phyloP scores from a whole-genome alignment of 1,140 invertebrate species.

The Heliconius hewitsoni region DNA sequence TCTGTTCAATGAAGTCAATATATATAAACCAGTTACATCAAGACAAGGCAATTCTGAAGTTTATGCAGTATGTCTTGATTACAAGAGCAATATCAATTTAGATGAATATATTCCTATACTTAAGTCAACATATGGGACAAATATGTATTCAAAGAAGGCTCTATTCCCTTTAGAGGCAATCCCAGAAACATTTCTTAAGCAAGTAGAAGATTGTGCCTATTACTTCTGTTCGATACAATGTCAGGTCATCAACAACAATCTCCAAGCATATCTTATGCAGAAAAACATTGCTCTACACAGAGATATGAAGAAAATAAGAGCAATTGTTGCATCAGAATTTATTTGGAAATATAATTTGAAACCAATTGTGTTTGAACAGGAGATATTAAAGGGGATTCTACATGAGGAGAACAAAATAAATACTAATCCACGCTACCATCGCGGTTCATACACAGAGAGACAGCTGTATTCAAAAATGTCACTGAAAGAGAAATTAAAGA shows the following conservation, averaged over 20 bases:
- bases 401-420: constrained; percentile 75
- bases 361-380: constrained; percentile 64
- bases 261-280: constrained; percentile 82
- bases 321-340: constrained; percentile 76
- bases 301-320: constrained; percentile 75
- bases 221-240: constrained; percentile 86
- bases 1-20: constrained; percentile 86
- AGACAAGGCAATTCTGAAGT: constrained; percentile 97
- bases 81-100: constrained; percentile 78
- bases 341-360: constrained; percentile 80
- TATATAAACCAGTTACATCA: constrained; percentile 95
- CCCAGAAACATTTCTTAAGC: constrained; percentile 85
- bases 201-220: constrained; percentile 84
- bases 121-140: constrained; percentile 78
- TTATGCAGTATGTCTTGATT: constrained; percentile 91
- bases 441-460: constrained; percentile 80
- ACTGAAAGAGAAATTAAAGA: constrained; percentile 74
- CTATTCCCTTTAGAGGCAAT: constrained; percentile 85
- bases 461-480: constrained; percentile 75
- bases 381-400: constrained; percentile 69
- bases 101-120: constrained; percentile 76
- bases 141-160: constrained; percentile 71
- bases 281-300: constrained; percentile 73
- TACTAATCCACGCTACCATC: constrained; percentile 74
- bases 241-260: constrained; percentile 84